A percentile compares a stretch with the other conserved stretches of the same genome.
Evolutionary conservation across 2,888 invertebrate genomes (phyloP).

Genomic region (Strigamia crassipes): DNA sequence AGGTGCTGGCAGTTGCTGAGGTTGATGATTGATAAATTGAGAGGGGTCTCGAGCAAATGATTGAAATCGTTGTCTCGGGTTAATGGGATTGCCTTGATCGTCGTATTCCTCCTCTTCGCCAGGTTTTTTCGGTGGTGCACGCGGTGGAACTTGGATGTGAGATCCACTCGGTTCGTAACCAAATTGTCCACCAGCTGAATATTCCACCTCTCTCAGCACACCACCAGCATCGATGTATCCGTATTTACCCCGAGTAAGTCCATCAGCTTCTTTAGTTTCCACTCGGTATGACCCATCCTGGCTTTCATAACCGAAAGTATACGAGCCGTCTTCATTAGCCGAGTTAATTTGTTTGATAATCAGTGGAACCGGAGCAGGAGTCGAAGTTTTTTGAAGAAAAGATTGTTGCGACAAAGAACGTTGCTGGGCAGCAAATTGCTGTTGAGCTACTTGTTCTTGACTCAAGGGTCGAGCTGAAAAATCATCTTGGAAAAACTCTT

Average conservation of each 20-base stretch:
- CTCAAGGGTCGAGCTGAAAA: not conserved
- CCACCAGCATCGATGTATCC: slow-evolving; percentile 79
- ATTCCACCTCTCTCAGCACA: slow-evolving; percentile 78
- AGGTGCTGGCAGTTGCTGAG: slow-evolving; percentile 35
- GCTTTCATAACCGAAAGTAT: slow-evolving; percentile 82
- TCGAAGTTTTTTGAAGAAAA: slow-evolving; percentile 41
- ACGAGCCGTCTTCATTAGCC: slow-evolving; percentile 80
- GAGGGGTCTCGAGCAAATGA: not conserved
- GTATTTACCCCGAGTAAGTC: slow-evolving; percentile 81
- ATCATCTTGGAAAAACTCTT: slow-evolving; percentile 16
- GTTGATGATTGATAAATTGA: not conserved
- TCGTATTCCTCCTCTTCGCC: slow-evolving; percentile 49
- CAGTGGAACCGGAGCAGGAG: slow-evolving; percentile 47
- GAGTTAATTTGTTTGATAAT: slow-evolving; percentile 78
- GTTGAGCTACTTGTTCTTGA: not conserved
- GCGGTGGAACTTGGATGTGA: slow-evolving; percentile 50
- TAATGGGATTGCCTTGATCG: slow-evolving; percentile 48
- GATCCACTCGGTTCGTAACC: slow-evolving; percentile 53
- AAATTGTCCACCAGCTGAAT: slow-evolving; percentile 65
- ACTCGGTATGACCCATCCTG: slow-evolving; percentile 85
- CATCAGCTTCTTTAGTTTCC: slow-evolving; percentile 81
- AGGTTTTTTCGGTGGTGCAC: slow-evolving; percentile 49
- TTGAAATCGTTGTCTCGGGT: not conserved
- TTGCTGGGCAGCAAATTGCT: not conserved
- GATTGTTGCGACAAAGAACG: not conserved